phyloP scores from a whole-genome alignment of 2,888 invertebrate genomes.

The Chironomus tentans region DNA sequence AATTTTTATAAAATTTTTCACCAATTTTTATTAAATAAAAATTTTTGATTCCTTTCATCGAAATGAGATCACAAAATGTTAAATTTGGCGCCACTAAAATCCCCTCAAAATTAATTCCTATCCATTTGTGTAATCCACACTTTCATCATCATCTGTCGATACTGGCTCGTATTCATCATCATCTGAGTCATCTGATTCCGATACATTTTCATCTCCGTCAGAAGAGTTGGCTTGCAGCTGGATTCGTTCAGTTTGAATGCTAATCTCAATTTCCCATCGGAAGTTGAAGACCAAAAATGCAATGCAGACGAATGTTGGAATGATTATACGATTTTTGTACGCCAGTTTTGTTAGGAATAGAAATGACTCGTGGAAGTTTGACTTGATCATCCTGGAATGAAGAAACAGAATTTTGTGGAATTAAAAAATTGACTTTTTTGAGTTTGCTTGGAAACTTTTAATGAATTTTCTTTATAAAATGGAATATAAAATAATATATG shows the following conservation, averaged over 20 bases:
- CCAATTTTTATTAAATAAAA: too few relatives aligned
- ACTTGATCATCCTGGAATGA: slow-evolving; percentile 35
- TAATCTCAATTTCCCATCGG: slow-evolving; percentile 57
- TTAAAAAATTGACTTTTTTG: not conserved
- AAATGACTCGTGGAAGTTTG: slow-evolving; percentile 44
- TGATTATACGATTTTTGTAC: slow-evolving; percentile 57
- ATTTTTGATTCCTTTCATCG: too few relatives aligned
- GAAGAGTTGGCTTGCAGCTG: slow-evolving; percentile 29
- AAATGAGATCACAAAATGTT: too few relatives aligned
- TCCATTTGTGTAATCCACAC: too few relatives aligned
- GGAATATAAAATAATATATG: not conserved
- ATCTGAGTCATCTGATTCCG: not conserved
- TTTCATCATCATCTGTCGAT: slow-evolving; percentile 15
- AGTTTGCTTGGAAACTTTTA: not conserved
- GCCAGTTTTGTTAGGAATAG: slow-evolving; percentile 61
- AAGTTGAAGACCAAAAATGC: slow-evolving; percentile 58
- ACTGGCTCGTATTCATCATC: slow-evolving; percentile 29
- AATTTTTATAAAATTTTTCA: too few relatives aligned
- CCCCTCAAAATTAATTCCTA: too few relatives aligned
- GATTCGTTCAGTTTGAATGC: slow-evolving; percentile 46
- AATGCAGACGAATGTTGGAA: slow-evolving; percentile 57
- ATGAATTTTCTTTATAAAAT: not conserved
- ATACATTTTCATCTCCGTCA: not conserved
- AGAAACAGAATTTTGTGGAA: not conserved
- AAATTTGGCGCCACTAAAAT: too few relatives aligned